Base-by-base conservation (phyloP, 2,797 vertebrate species). In the Spea hammondii region DNA sequence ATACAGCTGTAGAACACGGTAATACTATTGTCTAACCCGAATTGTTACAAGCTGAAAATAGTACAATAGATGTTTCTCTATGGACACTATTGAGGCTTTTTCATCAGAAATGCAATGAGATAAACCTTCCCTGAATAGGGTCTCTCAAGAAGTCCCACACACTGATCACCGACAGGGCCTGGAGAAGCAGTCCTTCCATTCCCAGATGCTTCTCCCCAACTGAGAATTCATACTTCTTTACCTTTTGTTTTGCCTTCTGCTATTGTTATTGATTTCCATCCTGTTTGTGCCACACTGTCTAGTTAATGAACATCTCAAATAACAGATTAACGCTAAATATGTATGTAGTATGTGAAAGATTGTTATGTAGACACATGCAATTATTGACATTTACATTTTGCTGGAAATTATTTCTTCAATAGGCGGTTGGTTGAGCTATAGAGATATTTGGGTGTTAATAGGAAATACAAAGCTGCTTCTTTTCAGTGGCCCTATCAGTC, bases 1-100 rank as follows among this genome's bases (percentile, higher is more conserved):
- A 70, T 81, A 82, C 79, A 82, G 79, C 79, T 82, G 79, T 82
- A 68, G 55, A 72, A 82, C 70, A 82, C 64, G 55, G 72, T 67
- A 55, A 77, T 54, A 67, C 64, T 77, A 70, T 73, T 70, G 79
- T 81, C 54, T 65, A 62, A 66, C 57, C 47, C 55, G 72, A 75
- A 82, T 82, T 82, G 79, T 77, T 82, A 82, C 79, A 73, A 68
- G 75, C 68, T 75, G 46, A 14, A 79, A 69, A 74, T 79, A 75
- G 65, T 73, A 77, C 74, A 82, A 82, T 82, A 77, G 79, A 73
- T 73, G 75, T 77, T 77, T 77, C 55, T 65, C 54, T 82, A 77
- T 69, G 65, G 73, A 65, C 70, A 69, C 65, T 77, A 73, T 77
- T 77, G 32, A 77, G 74, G 9, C 17, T 81, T 73, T 76, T 73